These are phyloP conservation scores for Boulengeromyrus knoepffleri DNA, from an alignment of 2,113 vertebrate genomes.

Conservation along the genomic window DNA sequence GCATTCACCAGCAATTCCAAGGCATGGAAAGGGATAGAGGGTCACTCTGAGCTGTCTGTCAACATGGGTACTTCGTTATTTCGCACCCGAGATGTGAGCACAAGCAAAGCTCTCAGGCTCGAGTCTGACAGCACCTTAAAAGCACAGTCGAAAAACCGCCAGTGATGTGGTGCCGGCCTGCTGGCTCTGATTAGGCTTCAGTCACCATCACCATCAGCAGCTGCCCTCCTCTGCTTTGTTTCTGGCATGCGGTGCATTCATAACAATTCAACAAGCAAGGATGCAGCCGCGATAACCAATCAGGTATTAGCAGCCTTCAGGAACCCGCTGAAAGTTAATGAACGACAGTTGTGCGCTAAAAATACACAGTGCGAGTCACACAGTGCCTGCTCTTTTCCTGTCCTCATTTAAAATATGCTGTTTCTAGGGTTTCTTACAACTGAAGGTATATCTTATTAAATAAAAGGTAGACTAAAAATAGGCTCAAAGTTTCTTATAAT, in stretches of 20 bases:
- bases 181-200: constrained; percentile 3
- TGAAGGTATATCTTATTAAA: not conserved
- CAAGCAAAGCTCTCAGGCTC: not conserved
- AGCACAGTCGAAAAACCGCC: not conserved
- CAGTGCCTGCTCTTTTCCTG: not conserved
- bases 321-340: not conserved
- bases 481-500: not conserved
- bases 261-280: not conserved
- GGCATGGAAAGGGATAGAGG: not conserved
- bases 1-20: not conserved
- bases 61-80: not conserved
- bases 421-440: not conserved
- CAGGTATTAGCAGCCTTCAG: not conserved
- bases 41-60: not conserved
- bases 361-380: not conserved
- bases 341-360: not conserved
- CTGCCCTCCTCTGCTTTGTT: not conserved
- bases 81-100: not conserved
- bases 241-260: not conserved
- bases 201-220: not conserved
- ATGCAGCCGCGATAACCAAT: not conserved
- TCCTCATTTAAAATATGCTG: not conserved
- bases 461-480: not conserved
- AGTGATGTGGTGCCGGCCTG: not conserved
- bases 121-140: not conserved